A percentile compares a stretch with the other conserved stretches of the same genome.
These are phyloP conservation scores for Zaprionus obscuricornis DNA, from an alignment of 2,888 invertebrate genomes.

Conservation along the genomic window DNA sequence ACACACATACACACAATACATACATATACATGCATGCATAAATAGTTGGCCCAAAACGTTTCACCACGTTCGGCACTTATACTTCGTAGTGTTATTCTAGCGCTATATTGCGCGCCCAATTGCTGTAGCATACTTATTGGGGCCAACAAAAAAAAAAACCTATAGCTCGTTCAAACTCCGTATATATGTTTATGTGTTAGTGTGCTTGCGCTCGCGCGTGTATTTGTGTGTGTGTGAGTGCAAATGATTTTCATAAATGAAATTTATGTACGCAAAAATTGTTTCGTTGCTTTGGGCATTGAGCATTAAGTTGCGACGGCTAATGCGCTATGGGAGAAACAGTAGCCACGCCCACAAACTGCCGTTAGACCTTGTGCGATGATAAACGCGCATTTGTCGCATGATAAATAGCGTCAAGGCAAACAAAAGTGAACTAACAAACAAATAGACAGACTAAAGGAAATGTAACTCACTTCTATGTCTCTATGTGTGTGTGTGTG, in stretches of 20 bases:
- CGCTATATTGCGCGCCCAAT: conserved; percentile 16
- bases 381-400: conserved; percentile 76
- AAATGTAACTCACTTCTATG: background rate
- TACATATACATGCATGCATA: conserved; percentile 31
- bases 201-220: background rate
- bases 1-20: background rate
- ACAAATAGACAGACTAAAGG: conserved; percentile 31
- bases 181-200: background rate
- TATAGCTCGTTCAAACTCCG: no score
- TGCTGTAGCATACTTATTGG: conserved; percentile 44
- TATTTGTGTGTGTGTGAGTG: conserved; percentile 28
- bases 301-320: conserved; percentile 53
- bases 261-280: conserved; percentile 71
- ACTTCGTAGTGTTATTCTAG: conserved; percentile 64
- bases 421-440: conserved; percentile 37
- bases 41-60: conserved; percentile 36
- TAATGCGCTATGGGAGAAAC: conserved; percentile 51
- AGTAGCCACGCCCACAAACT: conserved; percentile 38
- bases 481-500: no score
- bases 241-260: conserved; percentile 73
- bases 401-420: conserved; percentile 66
- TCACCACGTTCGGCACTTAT: conserved; percentile 33
- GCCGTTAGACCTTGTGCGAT: conserved; percentile 35
- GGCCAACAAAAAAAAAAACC: conserved; percentile 3
- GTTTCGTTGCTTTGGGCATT: conserved; percentile 50